Evolutionary conservation across 2,888 invertebrate genomes (phyloP).

Genomic region (Sesamia inferens): DNA sequence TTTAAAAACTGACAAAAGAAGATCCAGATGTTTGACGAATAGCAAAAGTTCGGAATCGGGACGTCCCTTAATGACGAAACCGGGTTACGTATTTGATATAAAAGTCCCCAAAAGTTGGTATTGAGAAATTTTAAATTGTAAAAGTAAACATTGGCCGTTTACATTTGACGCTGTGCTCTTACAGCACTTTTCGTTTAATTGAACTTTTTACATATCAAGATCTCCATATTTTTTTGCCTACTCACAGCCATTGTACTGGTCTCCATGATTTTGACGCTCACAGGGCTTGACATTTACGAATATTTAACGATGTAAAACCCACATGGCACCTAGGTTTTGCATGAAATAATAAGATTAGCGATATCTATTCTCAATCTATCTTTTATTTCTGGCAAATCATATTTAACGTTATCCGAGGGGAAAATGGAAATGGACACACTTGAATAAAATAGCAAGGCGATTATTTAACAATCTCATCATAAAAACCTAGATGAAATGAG

Average conservation of each 20-base stretch:
- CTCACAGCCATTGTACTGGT: neutral
- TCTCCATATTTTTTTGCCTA: neutral
- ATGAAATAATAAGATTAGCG: neutral
- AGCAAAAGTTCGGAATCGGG: neutral
- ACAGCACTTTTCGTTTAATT: neutral
- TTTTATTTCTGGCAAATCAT: slow-evolving; percentile 24
- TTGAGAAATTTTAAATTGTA: neutral
- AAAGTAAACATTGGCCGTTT: neutral
- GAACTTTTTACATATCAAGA: neutral
- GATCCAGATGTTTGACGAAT: neutral
- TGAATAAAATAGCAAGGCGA: too few relatives aligned
- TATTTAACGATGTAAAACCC: neutral
- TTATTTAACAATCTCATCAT: too few relatives aligned
- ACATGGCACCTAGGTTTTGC: neutral
- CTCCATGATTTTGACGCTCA: neutral
- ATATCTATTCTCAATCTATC: slow-evolving; percentile 5
- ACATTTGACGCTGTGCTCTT: neutral
- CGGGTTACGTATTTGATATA: neutral
- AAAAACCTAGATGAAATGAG: too few relatives aligned
- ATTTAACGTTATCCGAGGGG: neutral
- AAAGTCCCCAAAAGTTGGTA: neutral
- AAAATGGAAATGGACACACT: too few relatives aligned
- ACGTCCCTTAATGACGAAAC: neutral
- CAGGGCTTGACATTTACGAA: neutral
- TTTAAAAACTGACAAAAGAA: neutral